Evolutionary conservation across 2,797 vertebrate species (phyloP).

Genomic region (Brachyalestes nurse): DNA sequence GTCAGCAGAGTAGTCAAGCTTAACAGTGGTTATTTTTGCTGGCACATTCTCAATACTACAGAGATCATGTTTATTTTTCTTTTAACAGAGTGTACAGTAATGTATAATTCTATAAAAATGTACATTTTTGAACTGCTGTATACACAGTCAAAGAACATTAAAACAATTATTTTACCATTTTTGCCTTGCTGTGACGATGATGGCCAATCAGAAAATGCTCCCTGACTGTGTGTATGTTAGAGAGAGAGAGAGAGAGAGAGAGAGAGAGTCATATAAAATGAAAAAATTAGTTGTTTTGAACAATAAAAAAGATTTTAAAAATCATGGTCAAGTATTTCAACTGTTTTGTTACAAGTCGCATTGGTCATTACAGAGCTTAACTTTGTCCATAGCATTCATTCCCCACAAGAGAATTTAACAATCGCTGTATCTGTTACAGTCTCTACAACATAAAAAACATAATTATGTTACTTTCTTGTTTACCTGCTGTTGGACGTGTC

Average conservation of each 20-base stretch:
- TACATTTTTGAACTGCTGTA: background rate
- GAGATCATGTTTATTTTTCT: background rate
- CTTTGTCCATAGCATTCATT: background rate
- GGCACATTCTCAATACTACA: background rate
- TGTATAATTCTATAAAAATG: background rate
- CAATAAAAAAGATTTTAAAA: background rate
- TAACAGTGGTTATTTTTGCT: background rate
- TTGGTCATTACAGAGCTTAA: background rate
- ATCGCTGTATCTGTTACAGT: no score
- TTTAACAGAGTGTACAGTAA: background rate
- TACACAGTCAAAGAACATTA: background rate
- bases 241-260: background rate
- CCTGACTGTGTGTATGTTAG: background rate
- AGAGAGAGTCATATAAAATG: background rate
- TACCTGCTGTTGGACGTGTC: conserved; percentile 34
- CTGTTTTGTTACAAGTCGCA: background rate
- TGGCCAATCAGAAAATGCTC: background rate
- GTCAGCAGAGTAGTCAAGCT: background rate
- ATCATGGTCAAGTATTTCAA: background rate
- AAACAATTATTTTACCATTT: conserved; percentile 1
- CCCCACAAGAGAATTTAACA: no score
- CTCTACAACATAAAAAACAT: background rate
- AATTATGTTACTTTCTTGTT: background rate
- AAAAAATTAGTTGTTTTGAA: no score
- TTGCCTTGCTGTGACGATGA: background rate